These are phyloP conservation scores for Eurypyga helias DNA, from an alignment of 2,113 vertebrate genomes.

Conservation along the genomic window DNA sequence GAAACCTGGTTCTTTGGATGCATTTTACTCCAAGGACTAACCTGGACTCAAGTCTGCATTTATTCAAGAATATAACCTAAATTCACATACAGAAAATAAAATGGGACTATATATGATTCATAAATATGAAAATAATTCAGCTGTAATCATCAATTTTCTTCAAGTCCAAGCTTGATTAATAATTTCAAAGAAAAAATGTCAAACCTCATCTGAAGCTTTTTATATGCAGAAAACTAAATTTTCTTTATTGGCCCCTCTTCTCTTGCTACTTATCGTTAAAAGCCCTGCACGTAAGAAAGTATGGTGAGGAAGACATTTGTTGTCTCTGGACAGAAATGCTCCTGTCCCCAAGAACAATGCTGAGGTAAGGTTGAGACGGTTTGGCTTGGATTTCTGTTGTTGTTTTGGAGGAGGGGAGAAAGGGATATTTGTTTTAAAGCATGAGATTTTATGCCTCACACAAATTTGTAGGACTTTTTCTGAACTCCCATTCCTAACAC, in stretches of 20 bases:
- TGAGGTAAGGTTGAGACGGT: not conserved
- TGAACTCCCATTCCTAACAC: not conserved
- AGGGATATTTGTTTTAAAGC: not conserved
- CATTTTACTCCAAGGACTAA: not conserved
- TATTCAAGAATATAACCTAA: not conserved
- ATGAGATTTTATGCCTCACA: not conserved
- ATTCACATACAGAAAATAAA: not conserved
- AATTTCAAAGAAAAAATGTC: not conserved
- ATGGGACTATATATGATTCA: not conserved
- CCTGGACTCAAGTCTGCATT: not conserved
- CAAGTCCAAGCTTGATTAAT: not conserved
- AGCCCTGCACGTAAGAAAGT: not conserved
- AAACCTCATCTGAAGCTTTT: not conserved
- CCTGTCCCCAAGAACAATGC: not conserved
- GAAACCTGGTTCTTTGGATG: not conserved
- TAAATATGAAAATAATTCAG: not conserved
- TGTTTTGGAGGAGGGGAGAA: rapidly evolving
- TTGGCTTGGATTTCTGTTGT: not conserved
- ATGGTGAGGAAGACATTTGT: rapidly evolving
- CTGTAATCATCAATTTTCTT: not conserved
- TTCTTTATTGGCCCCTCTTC: not conserved
- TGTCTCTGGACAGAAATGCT: not conserved
- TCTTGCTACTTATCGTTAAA: not conserved
- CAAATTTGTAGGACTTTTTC: not conserved
- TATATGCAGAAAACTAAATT: not conserved